phyloP scores from a whole-genome alignment of 2,888 invertebrate genomes.

The Listrodromus nycthemerus region DNA sequence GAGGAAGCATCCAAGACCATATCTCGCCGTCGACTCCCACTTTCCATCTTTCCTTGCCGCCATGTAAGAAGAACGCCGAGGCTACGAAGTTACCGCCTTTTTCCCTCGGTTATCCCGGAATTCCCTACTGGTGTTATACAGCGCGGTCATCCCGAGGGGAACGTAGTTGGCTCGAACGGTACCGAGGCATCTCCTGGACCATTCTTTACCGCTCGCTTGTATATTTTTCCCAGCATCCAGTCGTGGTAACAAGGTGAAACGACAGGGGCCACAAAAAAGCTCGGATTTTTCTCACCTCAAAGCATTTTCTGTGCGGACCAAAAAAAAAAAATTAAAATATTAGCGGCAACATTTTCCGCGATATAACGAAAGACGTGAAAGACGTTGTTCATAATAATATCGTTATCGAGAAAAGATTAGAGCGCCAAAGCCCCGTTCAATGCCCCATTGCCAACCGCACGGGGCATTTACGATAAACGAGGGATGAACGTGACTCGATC shows the following conservation, averaged over 20 bases:
- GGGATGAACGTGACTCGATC: slow-evolving; percentile 62
- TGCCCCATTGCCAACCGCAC: background rate
- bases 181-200: background rate
- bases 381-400: slow-evolving; percentile 50
- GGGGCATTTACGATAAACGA: slow-evolving; percentile 47
- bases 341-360: slow-evolving; percentile 16
- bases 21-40: slow-evolving; percentile 2
- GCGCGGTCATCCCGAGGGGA: background rate
- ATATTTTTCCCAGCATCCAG: slow-evolving; percentile 1
- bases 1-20: slow-evolving; percentile 21
- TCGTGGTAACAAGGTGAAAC: slow-evolving; percentile 5
- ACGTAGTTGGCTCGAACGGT: slow-evolving; percentile 19
- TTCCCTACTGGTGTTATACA: background rate
- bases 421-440: slow-evolving; percentile 21
- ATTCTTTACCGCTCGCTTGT: slow-evolving; percentile 7
- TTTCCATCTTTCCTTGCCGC: slow-evolving; percentile 2
- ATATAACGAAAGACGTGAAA: slow-evolving; percentile 20
- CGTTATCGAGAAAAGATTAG: slow-evolving; percentile 47
- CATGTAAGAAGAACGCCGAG: slow-evolving; percentile 28
- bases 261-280: background rate
- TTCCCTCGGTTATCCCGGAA: slow-evolving; percentile 22
- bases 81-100: slow-evolving; percentile 45
- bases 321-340: slow-evolving; percentile 1
- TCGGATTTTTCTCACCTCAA: background rate
- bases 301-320: background rate